Conservation (phyloP, 2,113 vertebrate species). For the Microcebus tavaratra region DNA sequence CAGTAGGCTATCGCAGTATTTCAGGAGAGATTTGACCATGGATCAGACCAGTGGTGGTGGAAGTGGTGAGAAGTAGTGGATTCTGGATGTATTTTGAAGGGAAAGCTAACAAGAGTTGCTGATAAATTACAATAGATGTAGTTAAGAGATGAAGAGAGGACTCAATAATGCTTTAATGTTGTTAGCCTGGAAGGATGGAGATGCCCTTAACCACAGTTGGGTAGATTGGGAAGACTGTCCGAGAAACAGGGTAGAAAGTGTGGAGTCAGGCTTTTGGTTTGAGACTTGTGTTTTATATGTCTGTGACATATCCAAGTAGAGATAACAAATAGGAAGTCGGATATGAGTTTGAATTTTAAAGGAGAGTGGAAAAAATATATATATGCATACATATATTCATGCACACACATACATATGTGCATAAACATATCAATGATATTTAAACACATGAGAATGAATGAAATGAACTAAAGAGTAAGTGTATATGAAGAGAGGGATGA, state of each 20-base stretch:
- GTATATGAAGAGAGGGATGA: not conserved
- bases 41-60: not conserved
- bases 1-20: not conserved
- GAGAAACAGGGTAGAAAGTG: not conserved
- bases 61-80: not conserved
- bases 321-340: not conserved
- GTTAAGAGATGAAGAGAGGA: not conserved
- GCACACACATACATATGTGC: not conserved
- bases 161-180: not conserved
- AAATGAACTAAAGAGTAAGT: not conserved
- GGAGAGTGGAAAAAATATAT: not conserved
- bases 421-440: not conserved
- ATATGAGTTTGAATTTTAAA: not conserved
- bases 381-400: not conserved
- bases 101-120: not conserved
- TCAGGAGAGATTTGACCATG: not conserved
- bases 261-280: not conserved
- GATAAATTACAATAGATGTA: not conserved
- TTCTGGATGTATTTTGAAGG: not conserved
- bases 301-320: not conserved
- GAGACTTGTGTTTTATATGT: not conserved
- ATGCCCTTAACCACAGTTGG: not conserved
- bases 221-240: not conserved
- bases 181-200: not conserved
- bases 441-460: not conserved